These are phyloP conservation scores for Lates japonicus DNA, from an alignment of 2,797 vertebrate species.

Conservation along the genomic window DNA sequence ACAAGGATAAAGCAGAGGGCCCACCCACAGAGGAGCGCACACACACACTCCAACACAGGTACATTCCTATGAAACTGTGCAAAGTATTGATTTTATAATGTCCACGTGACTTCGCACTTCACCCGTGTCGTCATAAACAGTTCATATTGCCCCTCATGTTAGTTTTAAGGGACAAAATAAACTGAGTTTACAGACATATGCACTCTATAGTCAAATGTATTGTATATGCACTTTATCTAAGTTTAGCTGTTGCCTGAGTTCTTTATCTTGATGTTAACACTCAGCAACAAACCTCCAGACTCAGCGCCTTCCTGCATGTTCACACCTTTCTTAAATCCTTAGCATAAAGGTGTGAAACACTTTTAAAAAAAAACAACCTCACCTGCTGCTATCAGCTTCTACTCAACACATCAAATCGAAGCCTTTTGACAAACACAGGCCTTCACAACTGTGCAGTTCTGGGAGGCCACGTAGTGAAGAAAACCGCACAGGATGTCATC, in stretches of 20 bases:
- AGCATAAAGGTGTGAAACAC: constrained; percentile 50
- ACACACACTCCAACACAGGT: not conserved
- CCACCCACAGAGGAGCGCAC: constrained; percentile 8
- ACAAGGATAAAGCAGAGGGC: constrained; percentile 31
- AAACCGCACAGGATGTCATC: constrained; percentile 76
- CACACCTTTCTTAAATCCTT: constrained; percentile 48
- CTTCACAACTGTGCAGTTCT: constrained; percentile 44
- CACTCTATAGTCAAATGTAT: not conserved
- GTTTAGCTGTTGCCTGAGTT: not conserved
- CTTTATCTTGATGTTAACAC: constrained; percentile 20
- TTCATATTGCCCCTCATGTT: not conserved
- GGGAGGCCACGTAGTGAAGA: constrained; percentile 56
- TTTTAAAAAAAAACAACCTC: constrained; percentile 9
- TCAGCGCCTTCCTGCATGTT: constrained; percentile 46
- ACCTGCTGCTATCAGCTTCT: constrained; percentile 62
- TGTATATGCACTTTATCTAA: not conserved
- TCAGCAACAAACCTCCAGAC: constrained; percentile 8
- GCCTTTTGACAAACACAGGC: constrained; percentile 52
- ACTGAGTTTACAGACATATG: constrained; percentile 1
- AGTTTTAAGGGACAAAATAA: not conserved
- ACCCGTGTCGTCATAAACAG: constrained; percentile 5
- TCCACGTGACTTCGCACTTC: constrained; percentile 6
- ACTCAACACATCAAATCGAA: constrained; percentile 48
- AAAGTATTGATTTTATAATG: constrained; percentile 10
- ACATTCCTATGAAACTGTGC: not conserved